Percentiles rank a stretch among this genome's conserved stretches.
These are phyloP conservation scores for Cyrtorhinus lividipennis DNA, from an alignment of 1,140 invertebrate species.

Conservation along the genomic window DNA sequence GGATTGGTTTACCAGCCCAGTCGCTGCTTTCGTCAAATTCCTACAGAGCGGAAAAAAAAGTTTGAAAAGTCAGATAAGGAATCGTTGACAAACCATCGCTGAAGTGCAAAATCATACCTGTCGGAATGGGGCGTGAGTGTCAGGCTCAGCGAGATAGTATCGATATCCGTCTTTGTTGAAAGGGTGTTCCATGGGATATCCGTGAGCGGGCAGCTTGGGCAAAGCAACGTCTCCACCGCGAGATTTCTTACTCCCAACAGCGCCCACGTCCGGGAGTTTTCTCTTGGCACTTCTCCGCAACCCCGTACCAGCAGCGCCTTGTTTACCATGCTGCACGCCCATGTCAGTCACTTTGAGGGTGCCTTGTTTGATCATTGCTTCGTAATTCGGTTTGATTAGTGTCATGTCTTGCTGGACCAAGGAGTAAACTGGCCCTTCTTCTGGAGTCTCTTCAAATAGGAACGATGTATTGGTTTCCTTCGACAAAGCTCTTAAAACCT, in stretches of 20 bases:
- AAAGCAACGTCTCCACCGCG: conserved; percentile 49
- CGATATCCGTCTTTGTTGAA: conserved; percentile 97
- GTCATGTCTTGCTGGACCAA: conserved; percentile 56
- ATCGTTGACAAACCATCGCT: too few relatives aligned
- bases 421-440: conserved; percentile 48
- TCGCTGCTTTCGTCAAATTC: conserved; percentile 96
- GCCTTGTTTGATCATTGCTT: conserved; percentile 70
- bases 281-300: conserved; percentile 61
- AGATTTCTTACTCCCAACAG: conserved; percentile 50
- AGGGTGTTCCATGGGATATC: conserved; percentile 92
- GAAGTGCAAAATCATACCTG: too few relatives aligned
- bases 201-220: conserved; percentile 75
- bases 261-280: conserved; percentile 49
- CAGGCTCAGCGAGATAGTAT: conserved; percentile 93
- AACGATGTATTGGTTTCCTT: conserved; percentile 63
- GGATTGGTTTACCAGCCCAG: conserved; percentile 94
- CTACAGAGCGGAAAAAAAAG: too few relatives aligned
- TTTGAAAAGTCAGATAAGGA: too few relatives aligned
- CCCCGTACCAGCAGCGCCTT: conserved; percentile 25
- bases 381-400: conserved; percentile 73
- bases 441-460: conserved; percentile 43
- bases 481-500: conserved; percentile 57
- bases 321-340: conserved; percentile 63
- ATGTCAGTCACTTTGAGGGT: conserved; percentile 67
- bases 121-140: conserved; percentile 89